These are phyloP conservation scores for Drosophila seguyi DNA, from an alignment of 1,140 invertebrate species.

Conservation along the genomic window DNA sequence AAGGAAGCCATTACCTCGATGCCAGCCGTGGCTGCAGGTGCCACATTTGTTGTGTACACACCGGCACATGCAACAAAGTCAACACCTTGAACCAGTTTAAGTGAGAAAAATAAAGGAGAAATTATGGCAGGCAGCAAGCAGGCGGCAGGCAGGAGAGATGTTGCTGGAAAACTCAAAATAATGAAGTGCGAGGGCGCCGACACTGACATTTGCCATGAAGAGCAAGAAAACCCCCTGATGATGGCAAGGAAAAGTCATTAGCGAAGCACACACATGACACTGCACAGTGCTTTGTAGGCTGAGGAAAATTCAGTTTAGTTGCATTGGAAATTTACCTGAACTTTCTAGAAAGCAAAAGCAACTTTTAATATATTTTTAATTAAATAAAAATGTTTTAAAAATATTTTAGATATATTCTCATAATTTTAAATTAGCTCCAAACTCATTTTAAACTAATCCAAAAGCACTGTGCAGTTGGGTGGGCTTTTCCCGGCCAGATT, in stretches of 20 bases:
- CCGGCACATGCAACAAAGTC: constrained; percentile 64
- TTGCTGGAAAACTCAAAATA: constrained; percentile 72
- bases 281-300: constrained; percentile 7
- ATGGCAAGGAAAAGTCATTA: constrained; percentile 77
- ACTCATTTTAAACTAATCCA: fast-evolving
- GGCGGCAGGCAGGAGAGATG: constrained; percentile 3
- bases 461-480: constrained; percentile 37
- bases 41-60: constrained; percentile 32
- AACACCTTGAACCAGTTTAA: constrained; percentile 82
- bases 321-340: background rate
- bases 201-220: constrained; percentile 43
- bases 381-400: background rate
- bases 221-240: constrained; percentile 23
- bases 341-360: background rate
- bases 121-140: constrained; percentile 53
- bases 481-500: constrained; percentile 41
- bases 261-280: constrained; percentile 52
- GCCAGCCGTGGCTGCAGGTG: constrained; percentile 43
- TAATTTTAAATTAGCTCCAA: background rate
- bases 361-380: background rate
- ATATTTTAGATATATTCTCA: too few species aligned
- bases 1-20: constrained; percentile 67
- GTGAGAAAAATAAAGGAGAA: constrained; percentile 55
- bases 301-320: background rate
- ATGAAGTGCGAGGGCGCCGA: constrained; percentile 72